phyloP scores from a whole-genome alignment of 2,888 invertebrate genomes.

The Cordylochernes scorpioides region DNA sequence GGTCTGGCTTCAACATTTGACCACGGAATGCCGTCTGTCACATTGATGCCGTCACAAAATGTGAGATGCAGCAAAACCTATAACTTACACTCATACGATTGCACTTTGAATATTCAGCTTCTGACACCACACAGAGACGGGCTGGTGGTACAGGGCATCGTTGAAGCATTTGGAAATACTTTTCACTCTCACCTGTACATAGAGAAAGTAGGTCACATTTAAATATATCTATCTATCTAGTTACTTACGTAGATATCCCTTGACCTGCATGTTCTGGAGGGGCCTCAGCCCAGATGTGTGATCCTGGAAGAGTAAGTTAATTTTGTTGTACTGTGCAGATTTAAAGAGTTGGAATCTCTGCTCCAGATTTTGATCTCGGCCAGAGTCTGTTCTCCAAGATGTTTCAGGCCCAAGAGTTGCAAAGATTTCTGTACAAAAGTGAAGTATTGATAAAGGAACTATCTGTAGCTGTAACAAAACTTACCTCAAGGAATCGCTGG shows the following conservation, averaged over 20 bases:
- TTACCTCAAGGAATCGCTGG: conserved; percentile 22
- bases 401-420: too few relatives aligned
- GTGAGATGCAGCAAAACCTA: conserved; percentile 20
- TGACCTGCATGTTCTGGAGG: too few relatives aligned
- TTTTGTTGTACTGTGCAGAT: too few relatives aligned
- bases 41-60: conserved; percentile 42
- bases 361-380: too few relatives aligned
- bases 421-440: too few relatives aligned
- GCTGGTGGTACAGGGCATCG: conserved; percentile 61
- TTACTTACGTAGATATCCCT: too few relatives aligned
- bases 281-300: too few relatives aligned
- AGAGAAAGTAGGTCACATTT: too few relatives aligned
- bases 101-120: conserved; percentile 67
- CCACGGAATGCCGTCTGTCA: conserved; percentile 59
- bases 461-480: background rate
- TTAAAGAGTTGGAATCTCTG: too few relatives aligned
- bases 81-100: conserved; percentile 51
- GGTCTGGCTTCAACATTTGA: conserved; percentile 50
- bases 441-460: background rate
- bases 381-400: too few relatives aligned
- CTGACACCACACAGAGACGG: conserved; percentile 67
- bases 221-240: too few relatives aligned
- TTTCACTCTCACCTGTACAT: conserved; percentile 28
- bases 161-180: conserved; percentile 42
- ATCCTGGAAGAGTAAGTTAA: too few relatives aligned